Evolutionary conservation across 2,888 invertebrate genomes (phyloP).

Genomic region (Drosophila yooni): DNA sequence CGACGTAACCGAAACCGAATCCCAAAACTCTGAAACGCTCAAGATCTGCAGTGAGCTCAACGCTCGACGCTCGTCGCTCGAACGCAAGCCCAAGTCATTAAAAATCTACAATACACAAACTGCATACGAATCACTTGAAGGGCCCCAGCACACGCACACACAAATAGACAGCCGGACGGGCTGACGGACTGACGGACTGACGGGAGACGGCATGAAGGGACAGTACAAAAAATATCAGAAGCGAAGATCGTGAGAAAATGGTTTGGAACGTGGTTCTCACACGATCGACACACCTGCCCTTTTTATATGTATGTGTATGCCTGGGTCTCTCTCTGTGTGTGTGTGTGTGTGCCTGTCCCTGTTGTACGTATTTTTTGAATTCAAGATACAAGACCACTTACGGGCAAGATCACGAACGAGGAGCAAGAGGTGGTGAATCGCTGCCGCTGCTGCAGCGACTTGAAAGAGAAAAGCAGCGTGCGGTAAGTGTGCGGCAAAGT

Average conservation of each 20-base stretch:
- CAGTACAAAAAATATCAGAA: conserved; percentile 80
- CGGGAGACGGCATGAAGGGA: conserved; percentile 18
- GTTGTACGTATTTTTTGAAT: conserved; percentile 70
- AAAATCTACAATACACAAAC: conserved; percentile 78
- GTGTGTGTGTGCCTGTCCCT: conserved; percentile 49
- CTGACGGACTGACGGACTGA: conserved; percentile 17
- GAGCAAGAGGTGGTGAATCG: conserved; percentile 33
- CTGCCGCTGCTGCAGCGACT: conserved; percentile 35
- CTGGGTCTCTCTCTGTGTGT: conserved; percentile 12
- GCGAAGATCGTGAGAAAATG: conserved; percentile 86
- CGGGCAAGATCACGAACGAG: conserved; percentile 84
- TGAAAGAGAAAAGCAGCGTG: conserved; percentile 78
- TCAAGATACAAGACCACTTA: conserved; percentile 84
- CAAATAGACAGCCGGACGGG: conserved; percentile 20
- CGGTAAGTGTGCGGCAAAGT: conserved; percentile 73
- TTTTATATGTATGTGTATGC: conserved; percentile 69
- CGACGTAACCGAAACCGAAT: conserved; percentile 70
- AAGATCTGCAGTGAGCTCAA: conserved; percentile 46
- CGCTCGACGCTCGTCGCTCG: conserved; percentile 38
- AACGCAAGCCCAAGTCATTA: conserved; percentile 80
- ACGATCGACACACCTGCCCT: conserved; percentile 86
- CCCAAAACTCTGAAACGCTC: conserved; percentile 46
- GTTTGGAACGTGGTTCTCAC: conserved; percentile 86
- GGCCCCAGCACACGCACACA: conserved; percentile 60
- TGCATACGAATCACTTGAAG: conserved; percentile 78